Conservation (phyloP, 2,888 invertebrate genomes). For the Euphydryas editha region DNA sequence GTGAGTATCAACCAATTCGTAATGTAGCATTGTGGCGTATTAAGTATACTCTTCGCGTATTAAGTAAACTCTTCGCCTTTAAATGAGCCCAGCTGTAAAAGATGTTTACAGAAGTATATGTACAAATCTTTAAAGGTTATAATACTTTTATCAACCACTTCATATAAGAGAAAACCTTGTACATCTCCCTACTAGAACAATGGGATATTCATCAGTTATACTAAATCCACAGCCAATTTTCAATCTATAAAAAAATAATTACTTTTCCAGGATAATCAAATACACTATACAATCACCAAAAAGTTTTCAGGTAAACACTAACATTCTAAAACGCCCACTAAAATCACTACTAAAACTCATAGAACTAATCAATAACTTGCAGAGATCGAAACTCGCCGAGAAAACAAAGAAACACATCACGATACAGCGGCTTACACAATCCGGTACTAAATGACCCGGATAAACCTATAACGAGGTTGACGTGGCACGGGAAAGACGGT, state of each 20-base stretch:
- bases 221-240: neutral
- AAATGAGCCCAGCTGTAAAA: no score
- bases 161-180: no score
- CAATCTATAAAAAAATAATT: neutral
- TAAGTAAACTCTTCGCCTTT: no score
- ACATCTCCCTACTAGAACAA: no score
- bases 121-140: no score
- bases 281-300: conserved; percentile 38
- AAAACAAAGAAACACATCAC: conserved; percentile 61
- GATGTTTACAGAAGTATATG: no score
- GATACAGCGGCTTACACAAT: conserved; percentile 71
- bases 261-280: conserved; percentile 43
- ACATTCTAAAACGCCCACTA: conserved; percentile 35
- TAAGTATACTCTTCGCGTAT: no score
- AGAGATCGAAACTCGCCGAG: conserved; percentile 78
- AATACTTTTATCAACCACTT: no score
- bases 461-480: conserved; percentile 55
- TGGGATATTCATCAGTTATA: neutral
- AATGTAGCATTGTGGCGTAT: no score
- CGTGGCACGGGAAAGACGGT: conserved; percentile 77
- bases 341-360: conserved; percentile 24
- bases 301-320: conserved; percentile 36
- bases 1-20: no score
- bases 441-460: conserved; percentile 53
- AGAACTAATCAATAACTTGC: conserved; percentile 49